These are phyloP conservation scores for Neodiprion fabricii DNA, from an alignment of 1,140 invertebrate species.

Conservation along the genomic window DNA sequence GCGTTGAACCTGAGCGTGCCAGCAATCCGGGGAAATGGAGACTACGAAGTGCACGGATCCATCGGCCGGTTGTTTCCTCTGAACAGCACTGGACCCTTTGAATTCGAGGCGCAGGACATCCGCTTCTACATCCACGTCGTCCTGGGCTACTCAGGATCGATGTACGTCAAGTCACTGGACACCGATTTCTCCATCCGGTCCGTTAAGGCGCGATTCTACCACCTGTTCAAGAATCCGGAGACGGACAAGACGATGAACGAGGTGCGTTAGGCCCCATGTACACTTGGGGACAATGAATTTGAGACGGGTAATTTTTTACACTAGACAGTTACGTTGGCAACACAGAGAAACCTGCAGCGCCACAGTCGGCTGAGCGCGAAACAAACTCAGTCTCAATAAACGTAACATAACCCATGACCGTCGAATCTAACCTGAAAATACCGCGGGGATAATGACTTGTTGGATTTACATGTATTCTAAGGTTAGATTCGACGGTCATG, in stretches of 20 bases:
- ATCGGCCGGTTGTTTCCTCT: slow-evolving; percentile 44
- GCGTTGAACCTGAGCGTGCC: slow-evolving; percentile 49
- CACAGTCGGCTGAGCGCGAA: too few relatives aligned
- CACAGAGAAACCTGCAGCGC: too few relatives aligned
- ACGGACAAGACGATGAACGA: slow-evolving; percentile 47
- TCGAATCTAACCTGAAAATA: too few relatives aligned
- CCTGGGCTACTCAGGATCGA: slow-evolving; percentile 49
- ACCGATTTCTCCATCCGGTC: slow-evolving; percentile 48
- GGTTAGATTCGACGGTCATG: too few relatives aligned
- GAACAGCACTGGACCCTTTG: slow-evolving; percentile 44
- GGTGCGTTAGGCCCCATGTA: slow-evolving; percentile 28
- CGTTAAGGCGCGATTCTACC: slow-evolving; percentile 41
- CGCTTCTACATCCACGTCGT: slow-evolving; percentile 49
- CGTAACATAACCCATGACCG: too few relatives aligned
- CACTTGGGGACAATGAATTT: too few relatives aligned
- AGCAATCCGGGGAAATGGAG: slow-evolving; percentile 42
- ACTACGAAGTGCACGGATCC: slow-evolving; percentile 51
- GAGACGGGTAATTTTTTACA: too few relatives aligned
- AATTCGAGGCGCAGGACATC: slow-evolving; percentile 42
- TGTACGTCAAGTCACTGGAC: slow-evolving; percentile 56
- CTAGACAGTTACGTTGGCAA: too few relatives aligned
- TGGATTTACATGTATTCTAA: too few relatives aligned
- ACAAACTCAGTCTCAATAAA: too few relatives aligned
- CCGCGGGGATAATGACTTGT: too few relatives aligned
- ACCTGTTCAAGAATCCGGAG: slow-evolving; percentile 51